Percentiles rank a stretch among this genome's conserved stretches.
phyloP scores from a whole-genome alignment of 1,140 invertebrate genomes.

The Portunus trituberculatus region DNA sequence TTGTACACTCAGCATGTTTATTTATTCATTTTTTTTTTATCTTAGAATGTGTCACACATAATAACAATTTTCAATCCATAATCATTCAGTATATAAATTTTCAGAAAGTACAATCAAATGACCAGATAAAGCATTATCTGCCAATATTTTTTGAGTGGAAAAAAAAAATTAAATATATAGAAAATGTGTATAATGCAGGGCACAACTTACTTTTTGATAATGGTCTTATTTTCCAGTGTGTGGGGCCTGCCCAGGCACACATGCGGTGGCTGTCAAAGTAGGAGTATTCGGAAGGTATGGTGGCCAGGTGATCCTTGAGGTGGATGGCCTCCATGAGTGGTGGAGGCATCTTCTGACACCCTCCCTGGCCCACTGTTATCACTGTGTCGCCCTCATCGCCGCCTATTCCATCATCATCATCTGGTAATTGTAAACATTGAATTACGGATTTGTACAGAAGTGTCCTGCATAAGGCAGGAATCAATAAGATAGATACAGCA shows the following conservation, averaged over 20 bases:
- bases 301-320: slow-evolving; percentile 79
- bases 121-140: too few species aligned
- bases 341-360: slow-evolving; percentile 44
- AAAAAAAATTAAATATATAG: too few species aligned
- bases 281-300: slow-evolving; percentile 85
- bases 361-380: slow-evolving; percentile 70
- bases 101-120: too few species aligned
- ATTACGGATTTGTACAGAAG: not conserved
- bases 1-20: too few species aligned
- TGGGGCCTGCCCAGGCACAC: slow-evolving; percentile 88
- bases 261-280: slow-evolving; percentile 84
- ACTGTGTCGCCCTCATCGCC: slow-evolving; percentile 77
- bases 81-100: too few species aligned
- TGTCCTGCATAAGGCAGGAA: too few species aligned
- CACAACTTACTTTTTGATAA: slow-evolving; percentile 79
- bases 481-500: too few species aligned
- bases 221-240: slow-evolving; percentile 87
- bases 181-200: too few species aligned
- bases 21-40: too few species aligned
- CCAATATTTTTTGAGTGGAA: too few species aligned
- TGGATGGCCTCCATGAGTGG: slow-evolving; percentile 74
- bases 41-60: too few species aligned
- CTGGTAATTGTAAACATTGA: not conserved
- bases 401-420: slow-evolving; percentile 64
- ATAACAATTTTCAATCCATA: too few species aligned